A percentile compares a stretch with the other conserved stretches of the same genome.
These are phyloP conservation scores for Rotaria socialis DNA, from an alignment of 2,888 invertebrate species.

Conservation along the genomic window DNA sequence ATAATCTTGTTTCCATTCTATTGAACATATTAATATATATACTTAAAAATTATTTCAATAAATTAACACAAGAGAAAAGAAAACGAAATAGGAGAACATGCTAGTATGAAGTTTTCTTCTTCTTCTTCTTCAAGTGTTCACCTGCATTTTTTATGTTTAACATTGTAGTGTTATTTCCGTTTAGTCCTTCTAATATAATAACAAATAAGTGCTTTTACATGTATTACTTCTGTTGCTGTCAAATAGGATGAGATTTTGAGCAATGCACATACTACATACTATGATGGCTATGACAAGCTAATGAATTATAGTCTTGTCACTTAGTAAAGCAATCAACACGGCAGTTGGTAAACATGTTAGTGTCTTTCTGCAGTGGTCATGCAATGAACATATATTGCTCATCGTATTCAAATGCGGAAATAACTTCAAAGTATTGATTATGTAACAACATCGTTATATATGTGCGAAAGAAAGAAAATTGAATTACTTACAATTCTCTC, in stretches of 20 bases:
- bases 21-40: neutral
- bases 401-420: neutral
- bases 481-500: neutral
- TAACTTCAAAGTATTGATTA: conserved; percentile 3
- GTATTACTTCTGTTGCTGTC: neutral
- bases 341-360: conserved; percentile 7
- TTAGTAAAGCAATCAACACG: neutral
- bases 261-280: neutral
- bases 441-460: neutral
- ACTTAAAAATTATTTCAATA: neutral
- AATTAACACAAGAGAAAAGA: neutral
- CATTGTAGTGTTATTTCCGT: conserved; percentile 3
- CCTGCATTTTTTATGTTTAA: neutral
- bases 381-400: neutral
- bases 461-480: too few relatives aligned
- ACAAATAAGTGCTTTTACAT: neutral
- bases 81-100: neutral
- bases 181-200: neutral
- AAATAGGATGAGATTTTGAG: neutral
- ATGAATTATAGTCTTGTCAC: neutral
- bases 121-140: neutral
- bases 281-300: neutral
- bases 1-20: neutral
- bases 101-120: neutral
- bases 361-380: neutral